Percentiles rank a stretch among this genome's conserved stretches.
Evolutionary conservation across 2,797 vertebrate genomes (phyloP).

Genomic region (Danio albolineatus): DNA sequence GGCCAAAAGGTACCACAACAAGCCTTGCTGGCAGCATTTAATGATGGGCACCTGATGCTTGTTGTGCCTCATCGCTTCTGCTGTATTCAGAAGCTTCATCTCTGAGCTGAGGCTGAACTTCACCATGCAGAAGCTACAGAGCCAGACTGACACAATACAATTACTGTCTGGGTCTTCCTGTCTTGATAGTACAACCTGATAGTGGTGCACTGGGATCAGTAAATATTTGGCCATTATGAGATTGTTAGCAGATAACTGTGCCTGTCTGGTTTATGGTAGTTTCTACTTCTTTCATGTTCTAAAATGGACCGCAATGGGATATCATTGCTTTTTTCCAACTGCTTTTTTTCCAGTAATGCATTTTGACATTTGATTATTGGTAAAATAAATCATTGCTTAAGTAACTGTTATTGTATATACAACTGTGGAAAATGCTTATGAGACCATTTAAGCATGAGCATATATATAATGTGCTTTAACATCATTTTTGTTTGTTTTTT

Average conservation of each 20-base stretch:
- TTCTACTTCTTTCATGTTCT: background rate
- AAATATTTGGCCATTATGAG: background rate
- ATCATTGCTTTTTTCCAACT: no score
- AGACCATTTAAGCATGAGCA: no score
- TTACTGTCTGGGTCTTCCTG: background rate
- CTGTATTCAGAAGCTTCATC: background rate
- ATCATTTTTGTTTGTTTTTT: no score
- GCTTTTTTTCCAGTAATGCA: background rate
- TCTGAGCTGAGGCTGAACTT: background rate
- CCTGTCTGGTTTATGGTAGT: background rate
- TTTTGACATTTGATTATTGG: background rate
- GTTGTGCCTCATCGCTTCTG: background rate
- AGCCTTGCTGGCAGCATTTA: background rate
- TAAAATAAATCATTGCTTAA: no score
- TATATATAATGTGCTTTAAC: no score
- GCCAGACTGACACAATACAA: background rate
- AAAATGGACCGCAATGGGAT: background rate
- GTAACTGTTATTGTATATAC: no score
- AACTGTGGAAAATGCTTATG: no score
- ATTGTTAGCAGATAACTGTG: background rate
- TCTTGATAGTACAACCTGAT: background rate
- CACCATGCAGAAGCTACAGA: background rate
- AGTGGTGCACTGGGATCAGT: background rate
- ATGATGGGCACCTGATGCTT: constrained; percentile 7
- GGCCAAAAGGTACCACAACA: background rate